Conservation (phyloP, 2,888 invertebrate species). For the Ormyrus pomaceus region DNA sequence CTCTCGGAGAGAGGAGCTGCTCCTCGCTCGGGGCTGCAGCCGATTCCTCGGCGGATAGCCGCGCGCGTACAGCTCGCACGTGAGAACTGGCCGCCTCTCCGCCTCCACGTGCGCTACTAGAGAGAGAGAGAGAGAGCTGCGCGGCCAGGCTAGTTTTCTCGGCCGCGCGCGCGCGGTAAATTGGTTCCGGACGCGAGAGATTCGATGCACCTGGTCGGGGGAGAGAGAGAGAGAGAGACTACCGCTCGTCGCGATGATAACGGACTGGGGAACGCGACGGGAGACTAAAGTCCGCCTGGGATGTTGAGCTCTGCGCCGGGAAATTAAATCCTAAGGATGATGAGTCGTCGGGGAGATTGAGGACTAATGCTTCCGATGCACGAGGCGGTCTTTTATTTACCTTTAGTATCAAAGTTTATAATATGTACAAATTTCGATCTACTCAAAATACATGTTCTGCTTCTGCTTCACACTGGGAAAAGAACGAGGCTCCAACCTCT, state of each 20-base stretch:
- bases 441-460: too few species aligned
- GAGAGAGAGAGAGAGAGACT: neutral
- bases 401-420: too few species aligned
- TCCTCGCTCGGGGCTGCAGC: constrained; percentile 23
- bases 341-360: too few species aligned
- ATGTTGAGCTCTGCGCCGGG: too few species aligned
- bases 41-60: constrained; percentile 59
- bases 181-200: constrained; percentile 60
- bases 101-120: constrained; percentile 45
- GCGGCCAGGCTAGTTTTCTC: constrained; percentile 38
- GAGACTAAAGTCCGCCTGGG: too few species aligned
- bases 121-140: constrained; percentile 39
- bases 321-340: too few species aligned
- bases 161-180: constrained; percentile 52
- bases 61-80: constrained; percentile 24
- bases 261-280: neutral
- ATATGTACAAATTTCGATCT: too few species aligned
- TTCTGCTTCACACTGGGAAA: too few species aligned
- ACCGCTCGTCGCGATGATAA: constrained; percentile 11
- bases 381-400: too few species aligned
- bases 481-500: too few species aligned
- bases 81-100: constrained; percentile 55
- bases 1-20: constrained; percentile 7
- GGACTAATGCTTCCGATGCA: too few species aligned
- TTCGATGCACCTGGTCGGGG: constrained; percentile 58